Evolutionary conservation across 1,140 invertebrate genomes (phyloP).

Genomic region (Zophobas atratus): DNA sequence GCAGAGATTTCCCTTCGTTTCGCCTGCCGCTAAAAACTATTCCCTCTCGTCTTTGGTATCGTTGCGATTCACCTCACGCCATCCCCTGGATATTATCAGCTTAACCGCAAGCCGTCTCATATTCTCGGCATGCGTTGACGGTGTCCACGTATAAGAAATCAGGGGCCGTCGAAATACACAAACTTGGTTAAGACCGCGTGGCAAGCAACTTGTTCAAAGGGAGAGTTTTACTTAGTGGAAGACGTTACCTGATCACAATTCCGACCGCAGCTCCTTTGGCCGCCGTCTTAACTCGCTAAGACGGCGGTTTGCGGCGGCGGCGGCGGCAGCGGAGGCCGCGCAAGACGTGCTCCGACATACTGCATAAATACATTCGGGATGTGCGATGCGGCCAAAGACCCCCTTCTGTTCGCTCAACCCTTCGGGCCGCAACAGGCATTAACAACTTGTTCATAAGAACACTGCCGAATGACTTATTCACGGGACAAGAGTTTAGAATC

Average conservation of each 20-base stretch:
- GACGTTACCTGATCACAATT: constrained; percentile 57
- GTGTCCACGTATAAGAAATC: constrained; percentile 55
- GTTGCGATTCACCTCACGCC: constrained; percentile 4
- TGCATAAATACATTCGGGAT: constrained; percentile 59
- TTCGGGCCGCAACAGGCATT: constrained; percentile 60
- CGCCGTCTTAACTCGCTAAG: constrained; percentile 52
- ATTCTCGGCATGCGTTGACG: constrained; percentile 47
- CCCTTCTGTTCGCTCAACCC: constrained; percentile 50
- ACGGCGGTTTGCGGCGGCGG: constrained; percentile 48
- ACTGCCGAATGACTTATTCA: constrained; percentile 60
- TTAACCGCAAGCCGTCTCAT: constrained; percentile 47
- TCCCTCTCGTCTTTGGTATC: constrained; percentile 3
- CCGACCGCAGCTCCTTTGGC: constrained; percentile 41
- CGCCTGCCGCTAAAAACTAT: background rate
- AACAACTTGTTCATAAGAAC: constrained; percentile 60
- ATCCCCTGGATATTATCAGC: constrained; percentile 11
- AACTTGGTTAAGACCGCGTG: constrained; percentile 53
- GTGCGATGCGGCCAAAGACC: constrained; percentile 35
- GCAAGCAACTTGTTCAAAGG: constrained; percentile 50
- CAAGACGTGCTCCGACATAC: constrained; percentile 49
- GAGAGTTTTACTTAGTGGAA: constrained; percentile 53
- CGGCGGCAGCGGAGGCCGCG: constrained; percentile 5
- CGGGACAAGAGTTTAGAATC: constrained; percentile 41
- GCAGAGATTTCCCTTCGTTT: too few species aligned
- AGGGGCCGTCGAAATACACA: constrained; percentile 44